Evolutionary conservation across 2,113 vertebrate species (phyloP).

Genomic region (Camelus bactrianus): DNA sequence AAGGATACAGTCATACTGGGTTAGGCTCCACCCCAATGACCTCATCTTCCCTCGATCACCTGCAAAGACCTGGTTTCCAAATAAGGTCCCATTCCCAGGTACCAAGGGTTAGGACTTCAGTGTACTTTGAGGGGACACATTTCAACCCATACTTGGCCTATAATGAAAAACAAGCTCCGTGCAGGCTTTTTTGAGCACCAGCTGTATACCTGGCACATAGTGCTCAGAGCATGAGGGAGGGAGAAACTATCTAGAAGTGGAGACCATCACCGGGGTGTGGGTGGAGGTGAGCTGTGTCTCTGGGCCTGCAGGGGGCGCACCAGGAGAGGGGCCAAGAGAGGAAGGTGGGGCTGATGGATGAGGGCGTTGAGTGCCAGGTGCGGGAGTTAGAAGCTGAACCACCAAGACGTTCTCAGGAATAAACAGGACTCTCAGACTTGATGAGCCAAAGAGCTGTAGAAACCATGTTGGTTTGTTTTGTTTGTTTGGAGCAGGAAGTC

Average conservation of each 20-base stretch:
- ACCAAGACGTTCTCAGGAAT: not conserved
- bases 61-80: not conserved
- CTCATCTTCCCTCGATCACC: not conserved
- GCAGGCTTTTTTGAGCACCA: not conserved
- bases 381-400: rapidly evolving
- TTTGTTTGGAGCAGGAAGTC: not conserved
- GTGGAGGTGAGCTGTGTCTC: not conserved
- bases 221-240: not conserved
- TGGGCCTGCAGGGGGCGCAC: not conserved
- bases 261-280: not conserved
- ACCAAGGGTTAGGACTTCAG: not conserved
- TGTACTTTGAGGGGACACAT: not conserved
- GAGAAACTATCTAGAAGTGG: not conserved
- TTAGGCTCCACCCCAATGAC: not conserved
- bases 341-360: not conserved
- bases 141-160: not conserved
- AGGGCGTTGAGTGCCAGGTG: rapidly evolving
- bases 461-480: not conserved
- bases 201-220: not conserved
- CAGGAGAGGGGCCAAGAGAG: not conserved
- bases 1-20: rapidly evolving
- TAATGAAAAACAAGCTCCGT: not conserved
- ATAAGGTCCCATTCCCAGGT: not conserved
- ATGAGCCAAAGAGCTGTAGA: not conserved
- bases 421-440: not conserved